Base-by-base conservation (phyloP, 2,888 invertebrate genomes). In the Epinotia brunnichana region DNA sequence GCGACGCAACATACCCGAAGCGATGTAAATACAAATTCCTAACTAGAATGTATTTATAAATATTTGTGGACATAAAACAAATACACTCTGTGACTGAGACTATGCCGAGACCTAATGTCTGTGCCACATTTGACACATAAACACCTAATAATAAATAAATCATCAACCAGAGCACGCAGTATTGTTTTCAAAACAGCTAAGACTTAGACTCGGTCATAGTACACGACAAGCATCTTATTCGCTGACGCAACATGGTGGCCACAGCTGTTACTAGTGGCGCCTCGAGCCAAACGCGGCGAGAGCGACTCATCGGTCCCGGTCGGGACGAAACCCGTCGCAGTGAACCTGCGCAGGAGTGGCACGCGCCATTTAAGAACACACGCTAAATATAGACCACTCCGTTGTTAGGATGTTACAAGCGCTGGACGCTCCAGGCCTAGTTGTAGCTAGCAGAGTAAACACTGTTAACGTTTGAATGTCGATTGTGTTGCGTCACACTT, bases 311-410 rank as follows among this genome's bases (percentile, higher is more conserved):
- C 48, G 60, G 48, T 4, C 44, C 44, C 19, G 11, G 48, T 48
- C 62, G 24, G n/a, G 21, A n/a, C 21, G 21, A 19, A 29, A 44
- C 59, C 39, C 60, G 24, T 59, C 53, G 7, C 39, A 44, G 60
- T 48, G 72, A 71, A 60, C 66, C 66, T 56, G 62, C 60, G 53
- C 48, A 17, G 19, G 19, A 41, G 15, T 21, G 39, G 60, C 48
- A 3, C 63, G 51, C 59, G 35, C 13, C 71, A 35, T 61, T 67
- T 71, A 61, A 71, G 61, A 71, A 21, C 44, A 48, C 17, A 10
- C 35, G 24, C 72, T 68, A 72, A 56, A 62, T 56, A 56, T 72
- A 72, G 72, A 44, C 21, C 72, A 67, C 61, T 62, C 61, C 67
- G 72, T 68, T 62, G 61, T 70, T 71, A 67, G 56, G 44, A 15